A percentile compares a stretch with the other conserved stretches of the same genome.
Evolutionary conservation across 2,888 invertebrate genomes (phyloP).

Genomic region (Acrobasis suavella): DNA sequence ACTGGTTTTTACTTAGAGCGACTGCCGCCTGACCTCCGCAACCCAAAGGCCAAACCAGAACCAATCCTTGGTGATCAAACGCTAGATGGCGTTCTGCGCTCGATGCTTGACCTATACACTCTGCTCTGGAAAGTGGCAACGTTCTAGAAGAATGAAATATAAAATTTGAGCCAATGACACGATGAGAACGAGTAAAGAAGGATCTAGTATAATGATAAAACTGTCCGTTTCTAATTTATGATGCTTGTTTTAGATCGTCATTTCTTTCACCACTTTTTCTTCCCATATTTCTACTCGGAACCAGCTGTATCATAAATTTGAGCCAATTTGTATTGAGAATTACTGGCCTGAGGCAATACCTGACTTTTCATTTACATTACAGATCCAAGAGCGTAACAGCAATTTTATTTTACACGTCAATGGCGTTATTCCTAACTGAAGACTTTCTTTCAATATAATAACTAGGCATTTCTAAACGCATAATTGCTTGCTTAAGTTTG

Average conservation of each 20-base stretch:
- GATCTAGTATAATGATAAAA: too few relatives aligned
- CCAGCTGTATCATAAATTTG: background rate
- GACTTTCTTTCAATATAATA: constrained; percentile 4
- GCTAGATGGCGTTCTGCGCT: too few relatives aligned
- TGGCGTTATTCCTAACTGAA: background rate
- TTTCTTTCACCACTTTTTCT: background rate
- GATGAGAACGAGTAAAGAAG: too few relatives aligned
- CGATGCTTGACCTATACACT: too few relatives aligned
- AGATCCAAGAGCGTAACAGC: background rate
- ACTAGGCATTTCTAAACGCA: background rate
- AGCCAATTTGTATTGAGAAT: background rate
- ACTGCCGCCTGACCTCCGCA: too few relatives aligned
- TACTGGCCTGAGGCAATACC: constrained; percentile 31
- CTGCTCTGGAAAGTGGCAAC: too few relatives aligned
- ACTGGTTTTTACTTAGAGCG: too few relatives aligned
- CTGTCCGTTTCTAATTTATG: too few relatives aligned
- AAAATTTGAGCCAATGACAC: too few relatives aligned
- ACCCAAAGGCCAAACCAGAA: too few relatives aligned
- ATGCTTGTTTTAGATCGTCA: background rate
- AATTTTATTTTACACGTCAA: constrained; percentile 9
- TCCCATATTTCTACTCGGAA: background rate
- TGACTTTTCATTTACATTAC: constrained; percentile 18
- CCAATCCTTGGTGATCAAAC: too few relatives aligned
- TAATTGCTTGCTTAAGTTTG: background rate
- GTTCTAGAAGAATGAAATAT: too few relatives aligned